phyloP scores from a whole-genome alignment of 2,113 vertebrate species.

The Entelurus aequoreus region DNA sequence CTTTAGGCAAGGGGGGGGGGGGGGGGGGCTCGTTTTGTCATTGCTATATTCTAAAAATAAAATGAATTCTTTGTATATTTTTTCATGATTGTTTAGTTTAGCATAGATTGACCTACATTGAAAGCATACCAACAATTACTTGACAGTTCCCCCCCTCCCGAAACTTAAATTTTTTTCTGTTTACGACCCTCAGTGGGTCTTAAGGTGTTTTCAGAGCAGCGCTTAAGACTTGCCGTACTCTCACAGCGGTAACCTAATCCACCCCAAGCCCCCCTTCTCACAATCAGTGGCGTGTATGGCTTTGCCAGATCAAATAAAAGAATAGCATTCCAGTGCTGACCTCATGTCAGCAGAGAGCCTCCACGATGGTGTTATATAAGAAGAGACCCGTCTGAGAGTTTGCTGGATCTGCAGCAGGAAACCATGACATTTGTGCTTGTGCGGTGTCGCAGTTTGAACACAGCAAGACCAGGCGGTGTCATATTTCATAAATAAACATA shows the following conservation, averaged over 20 bases:
- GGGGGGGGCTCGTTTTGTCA: too few species aligned
- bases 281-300: conserved; percentile 82
- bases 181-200: conserved; percentile 41
- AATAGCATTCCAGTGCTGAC: conserved; percentile 65
- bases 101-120: too few species aligned
- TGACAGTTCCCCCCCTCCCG: too few species aligned
- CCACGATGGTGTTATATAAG: conserved; percentile 58
- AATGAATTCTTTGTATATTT: too few species aligned
- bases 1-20: too few species aligned
- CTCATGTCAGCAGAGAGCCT: conserved; percentile 47
- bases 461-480: conserved; percentile 34
- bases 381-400: conserved; percentile 42
- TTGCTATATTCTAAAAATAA: too few species aligned
- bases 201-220: conserved; percentile 77
- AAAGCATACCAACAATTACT: too few species aligned
- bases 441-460: conserved; percentile 15
- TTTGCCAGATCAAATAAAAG: conserved; percentile 81
- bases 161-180: conserved; percentile 20
- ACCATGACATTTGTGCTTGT: conserved; percentile 26
- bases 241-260: conserved; percentile 81
- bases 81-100: too few species aligned
- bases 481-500: conserved; percentile 98
- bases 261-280: conserved; percentile 63
- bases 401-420: conserved; percentile 40
- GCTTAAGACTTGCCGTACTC: conserved; percentile 89